Conservation (phyloP, 2,113 vertebrate genomes). For the Pampusana beccarii region DNA sequence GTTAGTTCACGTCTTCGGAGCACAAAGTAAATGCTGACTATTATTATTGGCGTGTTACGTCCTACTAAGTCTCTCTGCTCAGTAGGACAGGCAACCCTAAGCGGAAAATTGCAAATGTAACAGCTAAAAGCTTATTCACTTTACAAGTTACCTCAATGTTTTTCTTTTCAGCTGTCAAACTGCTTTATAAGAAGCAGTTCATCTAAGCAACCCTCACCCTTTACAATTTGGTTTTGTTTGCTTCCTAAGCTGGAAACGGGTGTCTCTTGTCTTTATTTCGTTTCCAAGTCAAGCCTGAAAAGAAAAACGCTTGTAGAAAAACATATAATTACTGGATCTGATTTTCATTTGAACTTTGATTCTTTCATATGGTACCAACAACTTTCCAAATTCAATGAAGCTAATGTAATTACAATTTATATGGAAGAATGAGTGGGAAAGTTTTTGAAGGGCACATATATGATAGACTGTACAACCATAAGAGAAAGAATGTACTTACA, state of each 20-base stretch:
- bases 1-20: slow-evolving; percentile 3
- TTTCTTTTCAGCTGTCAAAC: slow-evolving; percentile 24
- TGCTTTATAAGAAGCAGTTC: slow-evolving; percentile 23
- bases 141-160: slow-evolving; percentile 7
- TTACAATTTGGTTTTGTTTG: slow-evolving; percentile 71
- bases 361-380: slow-evolving; percentile 33
- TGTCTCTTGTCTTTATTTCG: slow-evolving; percentile 63
- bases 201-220: slow-evolving; percentile 29
- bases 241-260: slow-evolving; percentile 46
- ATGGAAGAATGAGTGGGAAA: background rate
- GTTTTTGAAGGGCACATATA: background rate
- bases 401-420: background rate
- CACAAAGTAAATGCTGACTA: slow-evolving; percentile 20
- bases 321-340: slow-evolving; percentile 68
- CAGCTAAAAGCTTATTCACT: slow-evolving; percentile 46
- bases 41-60: background rate
- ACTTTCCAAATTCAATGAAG: slow-evolving; percentile 36
- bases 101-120: background rate
- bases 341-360: slow-evolving; percentile 71
- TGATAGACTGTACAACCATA: background rate
- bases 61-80: background rate
- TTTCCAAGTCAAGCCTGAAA: slow-evolving; percentile 55
- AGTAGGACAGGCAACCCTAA: slow-evolving; percentile 25
- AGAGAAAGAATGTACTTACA: background rate
- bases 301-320: slow-evolving; percentile 55